Evolutionary conservation across 2,888 invertebrate genomes (phyloP), one percentile per base, ranked within the genome.

Genomic region (Choristoneura rosaceana): DNA sequence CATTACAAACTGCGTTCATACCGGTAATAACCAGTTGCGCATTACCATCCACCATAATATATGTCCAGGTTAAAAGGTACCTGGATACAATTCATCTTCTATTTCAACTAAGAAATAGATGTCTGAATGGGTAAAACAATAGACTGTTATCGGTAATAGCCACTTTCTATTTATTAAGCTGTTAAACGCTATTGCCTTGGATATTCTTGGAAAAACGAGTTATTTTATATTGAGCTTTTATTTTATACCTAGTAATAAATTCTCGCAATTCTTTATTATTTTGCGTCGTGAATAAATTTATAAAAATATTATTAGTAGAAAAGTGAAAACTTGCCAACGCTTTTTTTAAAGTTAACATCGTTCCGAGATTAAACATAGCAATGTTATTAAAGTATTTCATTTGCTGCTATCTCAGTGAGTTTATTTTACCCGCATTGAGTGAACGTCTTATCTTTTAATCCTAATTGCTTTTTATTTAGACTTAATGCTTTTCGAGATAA

Each of bases 401-500:
- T 71, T 60, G 43, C 62, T 58, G 61, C 33, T 65, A 61, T 66
- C 67, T 62, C 7, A 12, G 41, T 12, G 64, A 66, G 59, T 63
- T 58, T 55, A 47, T 59, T 69, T 64, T 59, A 64, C 59, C 73
- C 59, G 70, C 70, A 70, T 65, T 73, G 58, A 74, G 74, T 73
- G 47, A 69, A 55, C 47, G 62, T 71, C 41, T 50, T 74, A 76
- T 78, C 78, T 75, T 76, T 77, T 73, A 78, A 80, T 81, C 80
- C 75, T 82, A 83, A 86, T 84, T 78, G 81, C 77, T 82, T 84
- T 83, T 82, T 80, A 82, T 83, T 81, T 81, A 78, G 69, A 76
- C 79, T 77, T 86, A 87, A 88, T 87, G 86, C 80, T 78, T 85
- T 84, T 76, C 68, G 74, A 85, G 89, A 90, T 89, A 88, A 86